Evolutionary conservation across 1,140 invertebrate species (phyloP).

Genomic region (Drosophila cardini): DNA sequence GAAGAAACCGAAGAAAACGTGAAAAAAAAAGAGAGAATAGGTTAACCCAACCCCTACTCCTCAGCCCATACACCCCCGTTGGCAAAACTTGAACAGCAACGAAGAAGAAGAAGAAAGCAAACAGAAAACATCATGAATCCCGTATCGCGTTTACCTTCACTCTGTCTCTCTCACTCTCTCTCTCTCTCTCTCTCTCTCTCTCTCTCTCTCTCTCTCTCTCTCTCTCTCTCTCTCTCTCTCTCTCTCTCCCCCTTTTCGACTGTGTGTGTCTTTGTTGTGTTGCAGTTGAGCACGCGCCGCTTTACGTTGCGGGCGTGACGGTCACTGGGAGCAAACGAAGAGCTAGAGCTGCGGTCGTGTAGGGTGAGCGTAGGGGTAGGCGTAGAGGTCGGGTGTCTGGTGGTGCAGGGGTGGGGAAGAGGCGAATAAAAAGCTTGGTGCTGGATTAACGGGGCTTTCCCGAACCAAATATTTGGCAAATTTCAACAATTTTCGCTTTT

Average conservation of each 20-base stretch:
- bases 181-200: too few relatives aligned
- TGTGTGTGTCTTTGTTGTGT: constrained; percentile 35
- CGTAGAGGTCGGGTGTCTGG: not conserved
- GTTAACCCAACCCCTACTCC: not conserved
- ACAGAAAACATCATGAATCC: constrained; percentile 50
- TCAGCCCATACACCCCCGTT: not conserved
- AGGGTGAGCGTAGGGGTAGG: not conserved
- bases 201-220: constrained; percentile 2
- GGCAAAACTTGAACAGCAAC: constrained; percentile 4
- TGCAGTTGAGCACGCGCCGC: constrained; percentile 75
- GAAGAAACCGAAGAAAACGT: constrained; percentile 10
- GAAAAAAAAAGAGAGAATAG: constrained; percentile 28
- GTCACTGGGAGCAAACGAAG: constrained; percentile 7
- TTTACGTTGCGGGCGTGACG: constrained; percentile 76
- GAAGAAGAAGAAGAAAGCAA: constrained; percentile 28
- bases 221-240: not conserved
- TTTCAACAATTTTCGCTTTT: constrained; percentile 59
- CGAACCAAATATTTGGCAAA: constrained; percentile 53
- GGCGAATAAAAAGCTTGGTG: not conserved
- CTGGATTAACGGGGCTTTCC: constrained; percentile 23
- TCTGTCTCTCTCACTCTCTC: not conserved
- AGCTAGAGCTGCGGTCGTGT: not conserved
- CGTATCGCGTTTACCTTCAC: constrained; percentile 36
- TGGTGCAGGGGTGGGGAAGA: constrained; percentile 21
- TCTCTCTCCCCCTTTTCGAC: not conserved